phyloP scores from a whole-genome alignment of 2,797 vertebrate species.

The Triplophysa bombifrons region DNA sequence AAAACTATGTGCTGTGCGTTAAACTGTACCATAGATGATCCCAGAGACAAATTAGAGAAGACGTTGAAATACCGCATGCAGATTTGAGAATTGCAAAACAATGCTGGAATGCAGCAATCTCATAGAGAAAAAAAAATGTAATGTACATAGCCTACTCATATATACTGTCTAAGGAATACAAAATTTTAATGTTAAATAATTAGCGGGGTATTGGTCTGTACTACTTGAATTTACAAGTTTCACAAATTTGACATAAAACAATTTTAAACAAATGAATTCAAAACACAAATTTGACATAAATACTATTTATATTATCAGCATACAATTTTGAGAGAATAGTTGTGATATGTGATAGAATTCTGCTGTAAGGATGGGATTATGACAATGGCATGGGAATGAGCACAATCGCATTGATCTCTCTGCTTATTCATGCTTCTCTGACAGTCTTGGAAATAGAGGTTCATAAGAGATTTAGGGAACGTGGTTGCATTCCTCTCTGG shows the following conservation, averaged over 20 bases:
- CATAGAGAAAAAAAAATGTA: neutral
- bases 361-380: neutral
- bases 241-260: too few relatives aligned
- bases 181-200: neutral
- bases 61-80: constrained; percentile 25
- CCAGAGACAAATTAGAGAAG: constrained; percentile 36
- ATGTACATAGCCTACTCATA: neutral
- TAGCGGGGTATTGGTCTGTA: too few relatives aligned
- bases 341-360: neutral
- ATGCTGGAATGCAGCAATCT: constrained; percentile 12
- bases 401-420: neutral
- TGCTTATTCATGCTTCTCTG: neutral
- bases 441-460: neutral
- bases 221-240: too few relatives aligned
- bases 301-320: too few relatives aligned
- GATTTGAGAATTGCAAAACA: neutral
- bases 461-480: neutral
- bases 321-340: too few relatives aligned
- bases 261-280: too few relatives aligned
- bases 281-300: too few relatives aligned
- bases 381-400: neutral
- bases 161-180: neutral
- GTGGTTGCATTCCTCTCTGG: neutral
- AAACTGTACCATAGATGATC: constrained; percentile 43
- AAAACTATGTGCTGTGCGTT: constrained; percentile 43